Percentiles rank a stretch among this genome's conserved stretches.
Evolutionary conservation across 2,113 vertebrate species (phyloP).

Genomic region (Dipodomys stephensi): DNA sequence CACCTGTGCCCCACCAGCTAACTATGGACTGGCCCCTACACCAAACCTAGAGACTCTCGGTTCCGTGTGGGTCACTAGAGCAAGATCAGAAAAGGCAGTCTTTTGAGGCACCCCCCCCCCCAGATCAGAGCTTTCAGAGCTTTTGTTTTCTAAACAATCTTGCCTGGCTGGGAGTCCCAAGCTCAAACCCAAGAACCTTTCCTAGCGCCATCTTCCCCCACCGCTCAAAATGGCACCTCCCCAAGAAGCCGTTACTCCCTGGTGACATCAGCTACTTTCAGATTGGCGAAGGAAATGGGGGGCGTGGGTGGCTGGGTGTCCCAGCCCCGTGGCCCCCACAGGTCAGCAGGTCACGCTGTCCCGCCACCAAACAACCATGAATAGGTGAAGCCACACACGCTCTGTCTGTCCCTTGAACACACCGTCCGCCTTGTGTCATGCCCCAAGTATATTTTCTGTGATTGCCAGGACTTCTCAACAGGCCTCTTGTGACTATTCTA

Average conservation of each 20-base stretch:
- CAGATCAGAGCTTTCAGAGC: neutral
- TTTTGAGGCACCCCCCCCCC: neutral
- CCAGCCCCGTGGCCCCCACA: neutral
- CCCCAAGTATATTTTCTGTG: conserved; percentile 81
- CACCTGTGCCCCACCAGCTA: neutral
- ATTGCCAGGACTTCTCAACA: conserved; percentile 75
- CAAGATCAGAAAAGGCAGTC: neutral
- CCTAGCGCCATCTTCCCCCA: neutral
- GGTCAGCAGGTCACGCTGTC: neutral
- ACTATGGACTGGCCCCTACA: neutral
- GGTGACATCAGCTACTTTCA: neutral
- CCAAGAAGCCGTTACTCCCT: too few species aligned
- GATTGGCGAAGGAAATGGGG: neutral
- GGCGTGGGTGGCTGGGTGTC: neutral
- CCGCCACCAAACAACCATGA: neutral
- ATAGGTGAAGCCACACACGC: neutral
- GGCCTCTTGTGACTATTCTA: conserved; percentile 68
- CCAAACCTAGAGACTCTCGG: neutral
- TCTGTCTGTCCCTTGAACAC: neutral
- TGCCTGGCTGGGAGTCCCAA: neutral
- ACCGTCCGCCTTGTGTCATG: conserved; percentile 48
- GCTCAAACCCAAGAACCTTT: neutral
- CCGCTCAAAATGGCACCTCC: neutral
- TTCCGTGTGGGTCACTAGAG: neutral
- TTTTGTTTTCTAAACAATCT: neutral